These are phyloP conservation scores for Spatulosminthurus flaviceps DNA, from an alignment of 2,888 invertebrate genomes.

Conservation along the genomic window DNA sequence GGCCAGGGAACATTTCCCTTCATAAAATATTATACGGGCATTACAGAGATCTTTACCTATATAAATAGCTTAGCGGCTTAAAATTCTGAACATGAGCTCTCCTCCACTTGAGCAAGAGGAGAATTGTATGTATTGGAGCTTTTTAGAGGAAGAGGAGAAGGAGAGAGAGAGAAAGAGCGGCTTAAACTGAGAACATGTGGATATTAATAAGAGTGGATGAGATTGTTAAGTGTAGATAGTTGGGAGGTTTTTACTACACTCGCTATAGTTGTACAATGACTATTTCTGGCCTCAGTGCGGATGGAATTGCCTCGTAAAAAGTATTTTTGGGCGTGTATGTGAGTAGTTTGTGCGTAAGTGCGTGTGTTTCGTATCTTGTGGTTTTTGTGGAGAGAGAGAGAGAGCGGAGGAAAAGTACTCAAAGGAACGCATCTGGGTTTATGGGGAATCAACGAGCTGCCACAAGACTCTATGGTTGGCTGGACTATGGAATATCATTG, in stretches of 20 bases:
- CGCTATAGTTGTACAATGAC: background rate
- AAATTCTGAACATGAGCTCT: background rate
- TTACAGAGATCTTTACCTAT: background rate
- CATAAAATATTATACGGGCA: background rate
- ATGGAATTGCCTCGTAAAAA: slow-evolving; percentile 36
- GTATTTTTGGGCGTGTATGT: slow-evolving; percentile 31
- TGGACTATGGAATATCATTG: no score
- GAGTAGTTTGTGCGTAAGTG: slow-evolving; percentile 14
- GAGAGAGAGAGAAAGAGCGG: no score
- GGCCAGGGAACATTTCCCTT: slow-evolving; percentile 19
- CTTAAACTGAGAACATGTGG: no score
- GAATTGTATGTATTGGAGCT: no score
- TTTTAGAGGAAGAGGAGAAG: no score
- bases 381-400: background rate
- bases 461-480: background rate
- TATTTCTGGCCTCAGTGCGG: slow-evolving; percentile 19
- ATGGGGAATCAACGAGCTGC: background rate
- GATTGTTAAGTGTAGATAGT: no score
- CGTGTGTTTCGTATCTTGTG: background rate
- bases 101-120: no score
- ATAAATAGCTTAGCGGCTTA: background rate
- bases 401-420: background rate
- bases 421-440: background rate
- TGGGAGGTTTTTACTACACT: background rate
- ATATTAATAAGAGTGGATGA: no score